A percentile compares a stretch with the other conserved stretches of the same genome.
Evolutionary conservation across 2,888 invertebrate species (phyloP).

Genomic region (Drosophila koepferae): DNA sequence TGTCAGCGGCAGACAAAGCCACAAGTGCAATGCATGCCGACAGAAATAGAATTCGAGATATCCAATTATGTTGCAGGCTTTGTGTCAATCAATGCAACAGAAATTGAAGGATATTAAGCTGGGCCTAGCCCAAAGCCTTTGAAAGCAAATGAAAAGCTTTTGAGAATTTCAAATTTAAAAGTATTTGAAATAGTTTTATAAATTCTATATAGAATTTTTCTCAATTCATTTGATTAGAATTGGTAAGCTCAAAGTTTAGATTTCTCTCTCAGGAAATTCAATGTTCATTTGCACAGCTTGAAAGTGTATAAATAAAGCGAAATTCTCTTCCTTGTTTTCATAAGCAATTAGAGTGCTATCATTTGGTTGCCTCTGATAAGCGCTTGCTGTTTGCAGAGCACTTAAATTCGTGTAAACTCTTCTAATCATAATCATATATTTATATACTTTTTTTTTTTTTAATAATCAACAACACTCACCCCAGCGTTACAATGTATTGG

Average conservation of each 20-base stretch:
- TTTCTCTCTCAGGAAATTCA: no score
- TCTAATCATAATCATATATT: constrained; percentile 15
- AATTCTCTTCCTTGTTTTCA: constrained; percentile 7
- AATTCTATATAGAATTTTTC: background rate
- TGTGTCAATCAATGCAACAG: constrained; percentile 12
- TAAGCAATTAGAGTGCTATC: constrained; percentile 17
- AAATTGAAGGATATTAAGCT: background rate
- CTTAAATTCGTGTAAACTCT: constrained; percentile 9
- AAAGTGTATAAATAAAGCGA: background rate
- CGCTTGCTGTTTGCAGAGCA: constrained; percentile 17
- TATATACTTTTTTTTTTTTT: background rate
- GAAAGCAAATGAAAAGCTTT: background rate
- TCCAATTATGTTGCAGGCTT: constrained; percentile 30
- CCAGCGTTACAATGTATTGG: constrained; percentile 14
- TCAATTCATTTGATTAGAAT: background rate
- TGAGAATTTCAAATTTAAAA: no score
- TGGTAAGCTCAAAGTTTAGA: background rate
- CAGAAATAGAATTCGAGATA: constrained; percentile 12
- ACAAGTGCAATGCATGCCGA: constrained; percentile 49
- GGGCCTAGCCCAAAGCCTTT: background rate
- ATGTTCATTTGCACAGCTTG: background rate
- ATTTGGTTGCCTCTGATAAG: constrained; percentile 17
- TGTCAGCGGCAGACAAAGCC: constrained; percentile 36
- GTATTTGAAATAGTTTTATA: background rate
- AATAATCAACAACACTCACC: constrained; percentile 29